phyloP scores from a whole-genome alignment of 2,888 invertebrate genomes.

The Spialia ferax region DNA sequence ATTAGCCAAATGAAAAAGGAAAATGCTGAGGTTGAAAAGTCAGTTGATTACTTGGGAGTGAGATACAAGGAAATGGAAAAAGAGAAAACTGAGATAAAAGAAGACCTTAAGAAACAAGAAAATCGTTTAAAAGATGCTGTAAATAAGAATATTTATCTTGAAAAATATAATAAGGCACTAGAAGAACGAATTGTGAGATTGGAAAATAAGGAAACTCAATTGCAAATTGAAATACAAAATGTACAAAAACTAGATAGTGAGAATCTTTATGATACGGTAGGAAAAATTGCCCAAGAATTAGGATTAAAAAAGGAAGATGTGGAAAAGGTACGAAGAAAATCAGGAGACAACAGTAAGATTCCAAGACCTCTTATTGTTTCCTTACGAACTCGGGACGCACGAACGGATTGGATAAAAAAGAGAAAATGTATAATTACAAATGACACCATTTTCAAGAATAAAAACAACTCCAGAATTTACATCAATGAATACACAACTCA shows the following conservation, averaged over 20 bases:
- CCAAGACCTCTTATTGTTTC: slow-evolving; percentile 31
- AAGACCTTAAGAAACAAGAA: background rate
- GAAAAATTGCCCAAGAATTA: slow-evolving; percentile 23
- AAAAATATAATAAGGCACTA: slow-evolving; percentile 17
- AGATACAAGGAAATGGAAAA: slow-evolving; percentile 17
- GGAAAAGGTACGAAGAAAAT: slow-evolving; percentile 22
- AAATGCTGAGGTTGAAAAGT: slow-evolving; percentile 13
- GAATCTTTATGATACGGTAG: background rate
- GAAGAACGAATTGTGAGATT: slow-evolving; percentile 26
- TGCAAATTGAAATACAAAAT: slow-evolving; percentile 20
- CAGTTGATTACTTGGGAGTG: slow-evolving; percentile 3
- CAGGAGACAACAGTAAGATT: slow-evolving; percentile 17
- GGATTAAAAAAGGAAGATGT: slow-evolving; percentile 28
- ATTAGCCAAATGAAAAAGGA: slow-evolving; percentile 4
- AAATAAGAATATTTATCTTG: slow-evolving; percentile 15
- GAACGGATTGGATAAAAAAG: slow-evolving; percentile 28
- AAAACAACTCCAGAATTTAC: slow-evolving; percentile 21
- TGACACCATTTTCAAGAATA: slow-evolving; percentile 13
- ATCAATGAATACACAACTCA: slow-evolving; percentile 39
- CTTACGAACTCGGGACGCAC: slow-evolving; percentile 9
- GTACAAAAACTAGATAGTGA: slow-evolving; percentile 12
- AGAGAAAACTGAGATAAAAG: background rate
- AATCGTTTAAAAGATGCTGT: slow-evolving; percentile 5
- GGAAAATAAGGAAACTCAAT: slow-evolving; percentile 26
- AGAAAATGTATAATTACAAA: slow-evolving; percentile 30